Evolutionary conservation across 2,113 vertebrate species (phyloP), one percentile per base, ranked within the genome.

Genomic region (Atherinomorus stipes): DNA sequence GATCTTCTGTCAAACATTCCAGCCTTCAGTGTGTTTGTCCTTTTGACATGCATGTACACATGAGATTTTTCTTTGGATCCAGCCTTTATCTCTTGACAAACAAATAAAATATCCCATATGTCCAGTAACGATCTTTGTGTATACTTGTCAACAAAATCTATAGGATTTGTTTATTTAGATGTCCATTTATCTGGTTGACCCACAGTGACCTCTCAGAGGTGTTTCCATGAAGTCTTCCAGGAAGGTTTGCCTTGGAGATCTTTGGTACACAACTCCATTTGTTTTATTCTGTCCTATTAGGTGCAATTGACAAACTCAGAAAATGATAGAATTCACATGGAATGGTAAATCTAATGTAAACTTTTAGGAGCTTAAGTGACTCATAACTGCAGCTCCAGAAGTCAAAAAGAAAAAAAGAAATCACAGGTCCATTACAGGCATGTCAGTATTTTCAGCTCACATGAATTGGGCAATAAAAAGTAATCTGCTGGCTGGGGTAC

Each of bases 401-500:
- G 45, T 38, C 28, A 66, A 28, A 58, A 51, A 69, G 77, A 76
- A 78, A 70, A 21, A 21, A 78, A 70, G 8, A 21, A 69, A 25
- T 19, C 64, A 61, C 11, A 23, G 34, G 50, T 34, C 71, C 75
- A 22, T 73, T 80, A 64, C n/a, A 53, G 80, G 26, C 64, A 53
- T 73, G 65, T 77, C 25, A 76, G 69, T 68, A 19, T 78, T 75
- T 76, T 76, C 34, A 78, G 62, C 38, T 45, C 42, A 80, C 56
- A 23, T 66, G 42, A 80, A 68, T 69, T 25, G n/a, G 62, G 59
- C 64, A 83, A 71, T 86, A 83, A 85, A 86, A 79, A 45, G 57
- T 69, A 18, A 59, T 70, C 68, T 45, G 74, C 64, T 64, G 70
- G 37, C 64, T 58, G 26, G 0, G 62, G 61, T 0, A 68, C 71